Evolutionary conservation across 2,888 invertebrate genomes (phyloP), one percentile per base, ranked within the genome.

Genomic region (Pyrochroa serraticornis): DNA sequence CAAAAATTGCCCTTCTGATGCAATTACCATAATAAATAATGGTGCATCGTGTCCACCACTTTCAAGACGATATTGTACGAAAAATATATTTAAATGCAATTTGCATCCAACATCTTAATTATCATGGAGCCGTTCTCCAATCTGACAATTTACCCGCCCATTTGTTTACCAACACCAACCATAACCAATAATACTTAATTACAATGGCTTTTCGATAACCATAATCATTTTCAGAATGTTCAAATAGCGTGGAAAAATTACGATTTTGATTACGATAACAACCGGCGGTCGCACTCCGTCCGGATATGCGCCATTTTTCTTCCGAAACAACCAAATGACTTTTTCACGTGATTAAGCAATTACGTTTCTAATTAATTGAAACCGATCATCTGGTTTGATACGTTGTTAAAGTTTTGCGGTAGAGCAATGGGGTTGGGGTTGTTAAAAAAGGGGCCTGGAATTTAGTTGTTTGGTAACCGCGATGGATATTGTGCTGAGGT

Each of bases 81-180:
- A 37, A 22, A 36, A 30, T 46, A 22, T 22, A 35, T 42, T 48
- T 43, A 34, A 7, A 13, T 36, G 8, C 35, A 65, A 75, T 75
- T 75, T 75, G 69, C 74, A 75, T 75, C 71, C 63, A 73, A 72
- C 72, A 71, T 76, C 75, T 77, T 78, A 77, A 78, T 78, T 78
- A 77, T 67, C 66, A 71, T 70, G 68, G 69, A 67, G 68, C 56
- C 54, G 64, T 65, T 68, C 68, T 65, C 63, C 61, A 62, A 66
- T 66, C 66, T 66, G 67, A 67, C 68, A 70, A 67, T 64, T 67
- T 70, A 62, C 65, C 70, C 75, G 75, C 76, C 76, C 75, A 75
- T 72, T 68, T 74, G 71, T 72, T 75, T 74, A 71, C 67, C 66
- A 65, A 60, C 71, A 71, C 69, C 74, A 22, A 22, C 22, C 22